A percentile compares a stretch with the other conserved stretches of the same genome.
Evolutionary conservation across 2,797 vertebrate genomes (phyloP).

Genomic region (Mormyrops attenuatus): DNA sequence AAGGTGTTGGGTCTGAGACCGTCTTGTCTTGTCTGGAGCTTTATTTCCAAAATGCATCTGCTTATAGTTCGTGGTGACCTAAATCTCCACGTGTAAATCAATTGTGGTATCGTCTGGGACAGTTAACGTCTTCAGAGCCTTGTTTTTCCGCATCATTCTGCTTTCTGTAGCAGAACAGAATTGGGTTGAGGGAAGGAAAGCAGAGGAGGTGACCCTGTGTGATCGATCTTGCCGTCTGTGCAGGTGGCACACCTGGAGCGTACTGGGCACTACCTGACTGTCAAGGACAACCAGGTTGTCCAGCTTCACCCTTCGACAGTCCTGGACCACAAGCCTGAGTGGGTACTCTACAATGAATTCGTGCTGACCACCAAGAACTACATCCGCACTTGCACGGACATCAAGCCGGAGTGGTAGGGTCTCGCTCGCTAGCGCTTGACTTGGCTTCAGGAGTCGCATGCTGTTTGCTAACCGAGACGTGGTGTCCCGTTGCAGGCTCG

Average conservation of each 20-base stretch:
- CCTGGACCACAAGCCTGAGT: conserved; percentile 88
- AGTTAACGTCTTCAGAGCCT: background rate
- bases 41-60: background rate
- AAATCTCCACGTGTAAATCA: background rate
- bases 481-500: conserved; percentile 69
- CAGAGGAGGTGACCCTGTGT: background rate
- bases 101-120: background rate
- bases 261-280: conserved; percentile 88
- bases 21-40: background rate
- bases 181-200: background rate
- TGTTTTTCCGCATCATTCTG: background rate
- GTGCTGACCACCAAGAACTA: conserved; percentile 93
- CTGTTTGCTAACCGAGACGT: background rate
- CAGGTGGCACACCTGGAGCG: conserved; percentile 89
- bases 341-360: conserved; percentile 92
- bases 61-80: background rate
- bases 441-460: background rate
- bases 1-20: background rate
- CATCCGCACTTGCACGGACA: conserved; percentile 90
- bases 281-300: conserved; percentile 93
- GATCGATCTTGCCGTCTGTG: conserved; percentile 19
- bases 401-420: conserved; percentile 87
- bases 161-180: conserved; percentile 3
- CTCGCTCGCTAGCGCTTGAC: conserved; percentile 39
- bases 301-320: conserved; percentile 89